These are phyloP conservation scores for Strix aluco DNA, from an alignment of 2,113 vertebrate species.

Conservation along the genomic window DNA sequence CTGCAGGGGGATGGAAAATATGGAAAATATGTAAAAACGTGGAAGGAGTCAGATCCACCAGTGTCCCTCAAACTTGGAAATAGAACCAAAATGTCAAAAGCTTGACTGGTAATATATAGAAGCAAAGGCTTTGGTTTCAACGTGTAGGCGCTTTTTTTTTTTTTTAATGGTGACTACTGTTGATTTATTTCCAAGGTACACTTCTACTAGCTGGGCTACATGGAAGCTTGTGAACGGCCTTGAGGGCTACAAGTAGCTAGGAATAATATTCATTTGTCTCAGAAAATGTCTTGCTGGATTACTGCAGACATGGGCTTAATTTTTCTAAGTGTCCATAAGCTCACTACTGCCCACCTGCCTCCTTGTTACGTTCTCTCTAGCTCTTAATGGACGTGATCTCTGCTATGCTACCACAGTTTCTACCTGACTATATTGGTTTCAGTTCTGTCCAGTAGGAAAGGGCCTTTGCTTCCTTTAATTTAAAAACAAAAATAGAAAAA, in stretches of 20 bases:
- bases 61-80: not conserved
- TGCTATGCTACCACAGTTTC: not conserved
- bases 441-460: not conserved
- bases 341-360: not conserved
- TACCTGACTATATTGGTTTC: not conserved
- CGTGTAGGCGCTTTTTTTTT: not conserved
- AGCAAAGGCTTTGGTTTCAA: not conserved
- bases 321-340: not conserved
- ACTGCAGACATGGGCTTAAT: not conserved
- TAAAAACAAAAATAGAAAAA: not conserved
- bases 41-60: not conserved
- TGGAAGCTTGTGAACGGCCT: not conserved
- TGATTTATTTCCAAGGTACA: not conserved
- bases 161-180: not conserved
- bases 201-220: not conserved
- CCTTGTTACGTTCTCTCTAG: not conserved
- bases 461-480: not conserved
- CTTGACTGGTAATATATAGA: not conserved
- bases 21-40: not conserved
- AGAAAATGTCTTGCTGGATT: not conserved
- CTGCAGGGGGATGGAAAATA: not conserved
- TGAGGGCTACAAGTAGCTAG: not conserved
- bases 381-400: not conserved
- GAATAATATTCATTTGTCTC: not conserved
- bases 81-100: not conserved